Evolutionary conservation across 2,113 vertebrate species (phyloP), one percentile per base, ranked within the genome.

Genomic region (Ursus arctos): DNA sequence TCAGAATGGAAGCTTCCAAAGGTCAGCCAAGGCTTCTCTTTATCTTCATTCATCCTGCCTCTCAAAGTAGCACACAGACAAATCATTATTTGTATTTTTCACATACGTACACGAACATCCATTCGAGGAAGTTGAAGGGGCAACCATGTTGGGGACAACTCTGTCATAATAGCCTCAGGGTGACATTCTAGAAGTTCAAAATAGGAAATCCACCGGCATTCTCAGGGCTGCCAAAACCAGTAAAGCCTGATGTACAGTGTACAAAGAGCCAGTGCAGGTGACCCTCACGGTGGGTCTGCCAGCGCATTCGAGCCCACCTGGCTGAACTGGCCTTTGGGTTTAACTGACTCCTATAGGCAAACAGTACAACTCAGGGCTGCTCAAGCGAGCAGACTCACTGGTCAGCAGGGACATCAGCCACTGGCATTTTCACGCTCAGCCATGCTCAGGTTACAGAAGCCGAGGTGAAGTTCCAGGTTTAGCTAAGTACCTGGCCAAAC

Each of bases 1-100:
- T 76, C 31, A 26, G n/a, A 77, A 63, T 19, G 13, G 51, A 94
- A 88, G 31, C 33, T 92, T 55, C 74, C 79, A 36, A 53, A 97
- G 84, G 65, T 76, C 91, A 67, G 72, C 90, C 8, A 7, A 76
- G 31, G 33, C n/a, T 63, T 61, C 49, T 31, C 82, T 21, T 11
- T 51, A 24, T 21, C 79, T 80, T 61, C 91, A 51, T 79, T 67
- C 88, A 40, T 51, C 33, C 28, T 6, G 65, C 67, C 61, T 90
- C 40, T 88, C 93, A 22, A 67, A 49, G 26, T 51, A 31, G 36
- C 67, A 33, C 28, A n/a, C 15, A 57, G 26, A 79, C 65, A 79
- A 82, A 59, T 33, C 79, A 36, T 65, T 22, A 13, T 83, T 67
- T 88, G 72, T 88, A 40, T 77, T 80, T 85, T 90, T 69, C 79